phyloP scores from a whole-genome alignment of 2,113 vertebrate genomes.

The Istiophorus platypterus region DNA sequence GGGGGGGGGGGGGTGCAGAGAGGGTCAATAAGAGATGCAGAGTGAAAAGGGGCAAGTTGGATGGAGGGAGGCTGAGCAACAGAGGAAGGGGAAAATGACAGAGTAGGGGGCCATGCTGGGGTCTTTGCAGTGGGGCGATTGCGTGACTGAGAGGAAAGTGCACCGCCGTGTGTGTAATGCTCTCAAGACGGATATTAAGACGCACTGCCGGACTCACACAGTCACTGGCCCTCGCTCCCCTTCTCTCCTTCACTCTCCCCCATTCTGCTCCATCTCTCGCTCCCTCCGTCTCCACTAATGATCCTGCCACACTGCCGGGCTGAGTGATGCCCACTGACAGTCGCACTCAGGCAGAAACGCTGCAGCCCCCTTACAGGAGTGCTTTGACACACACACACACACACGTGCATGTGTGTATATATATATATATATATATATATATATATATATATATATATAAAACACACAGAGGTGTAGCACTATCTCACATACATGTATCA shows the following conservation, averaged over 20 bases:
- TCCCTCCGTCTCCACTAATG: conserved; percentile 83
- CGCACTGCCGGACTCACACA: conserved; percentile 67
- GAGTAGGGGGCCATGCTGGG: conserved; percentile 47
- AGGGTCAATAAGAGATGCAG: conserved; percentile 65
- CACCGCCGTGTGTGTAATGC: conserved; percentile 84
- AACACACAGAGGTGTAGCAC: conserved; percentile 67
- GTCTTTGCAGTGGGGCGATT: conserved; percentile 67
- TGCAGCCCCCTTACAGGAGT: conserved; percentile 74
- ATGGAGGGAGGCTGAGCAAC: conserved; percentile 53
- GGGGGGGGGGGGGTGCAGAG: conserved; percentile 59
- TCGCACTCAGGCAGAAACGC: conserved; percentile 82
- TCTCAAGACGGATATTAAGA: conserved; percentile 85
- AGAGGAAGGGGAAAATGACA: conserved; percentile 56
- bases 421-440: too few relatives aligned
- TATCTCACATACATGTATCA: conserved; percentile 64
- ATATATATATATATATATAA: too few relatives aligned
- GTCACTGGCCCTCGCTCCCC: conserved; percentile 65
- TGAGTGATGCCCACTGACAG: conserved; percentile 86
- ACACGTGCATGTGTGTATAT: neutral
- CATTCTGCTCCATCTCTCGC: conserved; percentile 68
- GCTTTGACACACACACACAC: conserved; percentile 65
- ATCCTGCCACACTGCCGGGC: conserved; percentile 82
- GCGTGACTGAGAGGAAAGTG: conserved; percentile 85
- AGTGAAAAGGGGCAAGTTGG: conserved; percentile 45
- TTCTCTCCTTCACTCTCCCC: conserved; percentile 64